Conservation (phyloP, 2,888 invertebrate species). For the Abrostola triplasia region DNA sequence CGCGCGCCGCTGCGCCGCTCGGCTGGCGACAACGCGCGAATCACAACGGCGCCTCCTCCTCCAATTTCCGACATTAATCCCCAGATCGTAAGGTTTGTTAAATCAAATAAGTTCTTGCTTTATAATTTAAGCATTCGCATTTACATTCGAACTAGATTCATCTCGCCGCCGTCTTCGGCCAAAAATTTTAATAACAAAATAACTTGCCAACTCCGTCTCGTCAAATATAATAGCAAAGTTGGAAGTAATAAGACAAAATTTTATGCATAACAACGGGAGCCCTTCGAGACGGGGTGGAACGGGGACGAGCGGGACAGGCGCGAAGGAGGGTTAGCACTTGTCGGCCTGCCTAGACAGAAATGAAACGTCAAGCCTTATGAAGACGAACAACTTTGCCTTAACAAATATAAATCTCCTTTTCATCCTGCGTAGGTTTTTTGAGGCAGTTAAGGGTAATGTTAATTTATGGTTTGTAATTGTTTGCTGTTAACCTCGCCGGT, state of each 20-base stretch:
- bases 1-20: slow-evolving; percentile 29
- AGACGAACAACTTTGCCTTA: slow-evolving; percentile 86
- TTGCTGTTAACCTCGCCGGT: slow-evolving; percentile 59
- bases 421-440: slow-evolving; percentile 77
- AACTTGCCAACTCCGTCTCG: slow-evolving; percentile 86
- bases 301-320: slow-evolving; percentile 59
- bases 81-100: slow-evolving; percentile 82
- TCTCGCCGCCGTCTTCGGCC: slow-evolving; percentile 74
- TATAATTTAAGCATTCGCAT: slow-evolving; percentile 84
- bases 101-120: slow-evolving; percentile 86
- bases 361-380: slow-evolving; percentile 86
- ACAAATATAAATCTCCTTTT: slow-evolving; percentile 86
- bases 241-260: slow-evolving; percentile 88
- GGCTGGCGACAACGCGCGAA: slow-evolving; percentile 67
- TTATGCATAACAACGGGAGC: slow-evolving; percentile 87
- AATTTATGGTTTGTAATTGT: slow-evolving; percentile 77
- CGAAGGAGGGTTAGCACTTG: slow-evolving; percentile 80
- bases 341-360: slow-evolving; percentile 86
- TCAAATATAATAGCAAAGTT: slow-evolving; percentile 88
- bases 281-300: slow-evolving; percentile 64
- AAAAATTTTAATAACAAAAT: slow-evolving; percentile 88
- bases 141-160: slow-evolving; percentile 85
- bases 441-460: slow-evolving; percentile 74
- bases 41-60: slow-evolving; percentile 65
- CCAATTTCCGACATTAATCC: slow-evolving; percentile 81